A percentile compares a stretch with the other conserved stretches of the same genome.
Evolutionary conservation across 2,797 vertebrate genomes (phyloP).

Genomic region (Atherinosoma microstoma): DNA sequence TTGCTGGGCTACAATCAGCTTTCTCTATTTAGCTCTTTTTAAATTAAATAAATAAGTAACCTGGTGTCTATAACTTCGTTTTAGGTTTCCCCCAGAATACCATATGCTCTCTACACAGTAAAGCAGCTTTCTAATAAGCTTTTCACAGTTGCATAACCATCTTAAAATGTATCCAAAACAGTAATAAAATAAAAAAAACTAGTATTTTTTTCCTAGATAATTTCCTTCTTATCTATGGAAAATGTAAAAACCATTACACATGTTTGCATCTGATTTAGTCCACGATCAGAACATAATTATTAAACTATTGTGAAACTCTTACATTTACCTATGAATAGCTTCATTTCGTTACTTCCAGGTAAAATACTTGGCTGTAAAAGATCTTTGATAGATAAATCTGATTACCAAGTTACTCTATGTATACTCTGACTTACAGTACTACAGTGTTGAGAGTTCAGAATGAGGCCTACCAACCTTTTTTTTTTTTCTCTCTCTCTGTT

Average conservation of each 20-base stretch:
- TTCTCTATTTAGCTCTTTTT: not conserved
- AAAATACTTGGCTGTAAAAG: too few species aligned
- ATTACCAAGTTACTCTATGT: not conserved
- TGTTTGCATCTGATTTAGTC: not conserved
- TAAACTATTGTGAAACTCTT: not conserved
- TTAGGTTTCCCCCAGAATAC: not conserved
- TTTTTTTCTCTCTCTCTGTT: not conserved
- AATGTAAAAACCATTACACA: not conserved
- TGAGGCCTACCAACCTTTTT: not conserved
- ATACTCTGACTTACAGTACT: not conserved
- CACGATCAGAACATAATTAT: not conserved
- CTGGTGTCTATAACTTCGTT: not conserved
- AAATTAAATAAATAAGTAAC: not conserved
- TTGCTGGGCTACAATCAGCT: not conserved
- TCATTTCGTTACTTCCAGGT: too few species aligned
- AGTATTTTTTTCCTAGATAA: not conserved
- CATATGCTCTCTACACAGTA: too few species aligned
- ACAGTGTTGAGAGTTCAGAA: not conserved
- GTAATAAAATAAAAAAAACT: too few species aligned
- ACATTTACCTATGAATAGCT: too few species aligned
- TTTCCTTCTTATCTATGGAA: not conserved
- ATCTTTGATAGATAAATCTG: not conserved
- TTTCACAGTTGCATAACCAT: too few species aligned
- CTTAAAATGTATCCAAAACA: not conserved
- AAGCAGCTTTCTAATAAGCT: too few species aligned